Percentiles rank a stretch among this genome's conserved stretches.
These are phyloP conservation scores for Oriolus oriolus DNA, from an alignment of 2,113 vertebrate genomes.

Conservation along the genomic window DNA sequence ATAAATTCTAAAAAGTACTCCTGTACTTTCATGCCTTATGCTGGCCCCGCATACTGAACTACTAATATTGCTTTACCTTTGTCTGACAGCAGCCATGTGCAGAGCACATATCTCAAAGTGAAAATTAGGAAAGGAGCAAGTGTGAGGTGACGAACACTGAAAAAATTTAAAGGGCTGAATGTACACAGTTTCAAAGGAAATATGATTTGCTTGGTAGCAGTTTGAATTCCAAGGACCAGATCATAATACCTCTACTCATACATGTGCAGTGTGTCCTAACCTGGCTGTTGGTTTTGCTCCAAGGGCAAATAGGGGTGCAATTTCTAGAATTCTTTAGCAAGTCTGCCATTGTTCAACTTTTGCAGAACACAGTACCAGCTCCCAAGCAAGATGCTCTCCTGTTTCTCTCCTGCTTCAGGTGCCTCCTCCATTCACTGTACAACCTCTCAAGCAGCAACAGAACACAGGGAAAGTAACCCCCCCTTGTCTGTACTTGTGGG, in stretches of 20 bases:
- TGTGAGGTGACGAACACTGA: neutral
- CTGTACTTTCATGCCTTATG: neutral
- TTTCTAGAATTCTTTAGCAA: neutral
- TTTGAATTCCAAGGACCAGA: neutral
- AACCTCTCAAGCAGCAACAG: neutral
- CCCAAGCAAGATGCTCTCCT: neutral
- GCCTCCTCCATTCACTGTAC: neutral
- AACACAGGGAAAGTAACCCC: neutral
- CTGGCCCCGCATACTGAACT: neutral
- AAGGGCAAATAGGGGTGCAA: neutral
- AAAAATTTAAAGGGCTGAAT: neutral
- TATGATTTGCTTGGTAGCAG: neutral
- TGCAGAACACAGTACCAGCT: neutral
- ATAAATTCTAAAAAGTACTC: neutral
- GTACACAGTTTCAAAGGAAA: neutral
- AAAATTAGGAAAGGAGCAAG: neutral
- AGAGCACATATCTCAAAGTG: neutral
- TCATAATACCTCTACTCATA: neutral
- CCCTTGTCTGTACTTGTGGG: neutral
- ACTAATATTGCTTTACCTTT: neutral
- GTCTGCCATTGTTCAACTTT: neutral
- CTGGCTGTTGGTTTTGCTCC: neutral
- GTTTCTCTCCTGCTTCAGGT: neutral
- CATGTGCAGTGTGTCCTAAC: accelerated
- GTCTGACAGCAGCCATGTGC: neutral